A percentile compares a stretch with the other conserved stretches of the same genome.
phyloP scores from a whole-genome alignment of 2,113 vertebrate species.

The Pogona vitticeps region DNA sequence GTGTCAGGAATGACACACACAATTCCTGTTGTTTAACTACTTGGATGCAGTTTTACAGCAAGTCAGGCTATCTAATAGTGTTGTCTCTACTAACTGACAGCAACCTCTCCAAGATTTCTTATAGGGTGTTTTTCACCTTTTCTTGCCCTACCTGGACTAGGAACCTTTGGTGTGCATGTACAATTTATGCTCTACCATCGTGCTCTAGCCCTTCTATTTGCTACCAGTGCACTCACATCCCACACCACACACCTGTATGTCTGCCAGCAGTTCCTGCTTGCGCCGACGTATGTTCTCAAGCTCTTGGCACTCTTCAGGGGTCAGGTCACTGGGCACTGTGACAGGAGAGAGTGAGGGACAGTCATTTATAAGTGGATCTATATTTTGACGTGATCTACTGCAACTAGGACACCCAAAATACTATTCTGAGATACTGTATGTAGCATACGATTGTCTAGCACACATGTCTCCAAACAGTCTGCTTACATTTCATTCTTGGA shows the following conservation, averaged over 20 bases:
- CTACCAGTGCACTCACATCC: too few relatives aligned
- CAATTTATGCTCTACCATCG: not conserved
- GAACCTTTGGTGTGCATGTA: not conserved
- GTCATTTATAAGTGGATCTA: not conserved
- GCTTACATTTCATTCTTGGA: not conserved
- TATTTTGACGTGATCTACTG: not conserved
- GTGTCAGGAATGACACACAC: not conserved
- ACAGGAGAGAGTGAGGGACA: not conserved
- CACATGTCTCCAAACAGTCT: not conserved
- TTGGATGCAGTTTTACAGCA: not conserved
- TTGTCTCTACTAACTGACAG: not conserved
- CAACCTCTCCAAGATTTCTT: not conserved
- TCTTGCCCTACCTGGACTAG: not conserved
- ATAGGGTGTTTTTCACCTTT: not conserved
- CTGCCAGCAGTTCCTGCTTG: slow-evolving; percentile 96
- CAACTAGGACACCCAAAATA: not conserved
- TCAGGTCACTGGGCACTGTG: slow-evolving; percentile 94
- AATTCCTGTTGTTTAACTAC: too few relatives aligned
- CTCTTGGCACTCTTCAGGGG: slow-evolving; percentile 93
- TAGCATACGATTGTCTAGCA: not conserved
- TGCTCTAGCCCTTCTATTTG: not conserved
- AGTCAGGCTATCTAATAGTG: not conserved
- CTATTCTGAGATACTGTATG: not conserved
- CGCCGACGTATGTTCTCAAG: slow-evolving; percentile 94
- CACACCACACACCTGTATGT: slow-evolving; percentile 88